Conservation (phyloP, 1,140 invertebrate genomes). For the Lasaia peninsularis region DNA sequence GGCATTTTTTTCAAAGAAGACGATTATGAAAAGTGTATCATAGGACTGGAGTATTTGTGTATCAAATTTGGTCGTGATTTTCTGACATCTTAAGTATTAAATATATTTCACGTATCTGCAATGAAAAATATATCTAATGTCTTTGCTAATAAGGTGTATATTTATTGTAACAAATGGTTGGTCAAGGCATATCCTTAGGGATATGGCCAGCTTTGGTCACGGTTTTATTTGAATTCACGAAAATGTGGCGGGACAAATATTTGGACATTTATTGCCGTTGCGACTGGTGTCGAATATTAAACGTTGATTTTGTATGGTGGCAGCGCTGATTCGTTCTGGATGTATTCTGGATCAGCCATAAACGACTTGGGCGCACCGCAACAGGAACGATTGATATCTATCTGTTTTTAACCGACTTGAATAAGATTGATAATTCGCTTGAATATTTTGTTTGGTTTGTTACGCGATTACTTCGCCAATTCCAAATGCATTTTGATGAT, state of each 20-base stretch:
- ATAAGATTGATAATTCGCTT: too few relatives aligned
- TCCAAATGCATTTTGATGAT: too few relatives aligned
- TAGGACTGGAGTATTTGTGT: conserved; percentile 38
- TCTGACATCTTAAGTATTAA: conserved; percentile 31
- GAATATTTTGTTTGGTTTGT: too few relatives aligned
- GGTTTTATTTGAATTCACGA: conserved; percentile 69
- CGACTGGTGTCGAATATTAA: conserved; percentile 68
- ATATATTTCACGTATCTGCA: not conserved
- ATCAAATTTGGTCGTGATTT: conserved; percentile 33
- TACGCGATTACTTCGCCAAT: too few relatives aligned
- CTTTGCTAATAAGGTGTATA: not conserved
- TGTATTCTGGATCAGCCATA: conserved; percentile 42
- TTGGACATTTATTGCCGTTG: conserved; percentile 69
- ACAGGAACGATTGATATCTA: conserved; percentile 25
- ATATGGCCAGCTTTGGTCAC: conserved; percentile 61
- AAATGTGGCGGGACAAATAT: conserved; percentile 70
- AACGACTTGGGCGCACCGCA: conserved; percentile 33
- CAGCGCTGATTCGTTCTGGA: conserved; percentile 46
- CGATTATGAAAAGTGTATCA: conserved; percentile 38
- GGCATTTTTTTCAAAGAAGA: not conserved
- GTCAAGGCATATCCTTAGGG: conserved; percentile 45
- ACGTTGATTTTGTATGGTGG: conserved; percentile 51
- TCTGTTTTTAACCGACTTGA: not conserved
- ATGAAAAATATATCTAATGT: conserved; percentile 13
- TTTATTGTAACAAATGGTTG: not conserved